Conservation (phyloP, 1,140 invertebrate genomes). For the Pollicipes pollicipes region DNA sequence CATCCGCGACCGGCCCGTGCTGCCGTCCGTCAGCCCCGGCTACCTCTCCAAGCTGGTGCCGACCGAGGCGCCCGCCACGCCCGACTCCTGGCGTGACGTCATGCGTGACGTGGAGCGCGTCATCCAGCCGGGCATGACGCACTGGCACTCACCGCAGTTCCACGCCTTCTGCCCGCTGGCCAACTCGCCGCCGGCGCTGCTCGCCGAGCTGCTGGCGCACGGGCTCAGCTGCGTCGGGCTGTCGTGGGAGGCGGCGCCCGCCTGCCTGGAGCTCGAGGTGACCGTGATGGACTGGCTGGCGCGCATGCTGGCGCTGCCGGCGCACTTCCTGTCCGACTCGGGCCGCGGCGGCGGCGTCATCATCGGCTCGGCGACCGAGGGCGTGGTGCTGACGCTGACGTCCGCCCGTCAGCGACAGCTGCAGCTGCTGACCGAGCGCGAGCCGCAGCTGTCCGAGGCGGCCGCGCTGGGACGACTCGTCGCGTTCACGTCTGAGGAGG, state of each 20-base stretch:
- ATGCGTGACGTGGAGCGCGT: constrained; percentile 73
- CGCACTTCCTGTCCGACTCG: constrained; percentile 61
- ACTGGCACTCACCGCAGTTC: constrained; percentile 92
- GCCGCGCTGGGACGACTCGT: no score
- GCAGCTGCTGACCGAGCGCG: no score
- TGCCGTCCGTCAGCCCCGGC: constrained; percentile 62
- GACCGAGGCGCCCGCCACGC: constrained; percentile 55
- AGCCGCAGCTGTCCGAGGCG: no score
- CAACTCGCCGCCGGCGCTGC: constrained; percentile 83
- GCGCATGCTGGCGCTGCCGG: constrained; percentile 77
- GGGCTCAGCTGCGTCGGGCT: constrained; percentile 83
- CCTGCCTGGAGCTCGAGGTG: constrained; percentile 96
- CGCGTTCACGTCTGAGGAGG: constrained; percentile 29
- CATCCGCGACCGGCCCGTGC: constrained; percentile 60
- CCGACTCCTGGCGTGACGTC: constrained; percentile 71
- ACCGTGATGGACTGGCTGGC: constrained; percentile 95
- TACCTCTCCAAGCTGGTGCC: constrained; percentile 66
- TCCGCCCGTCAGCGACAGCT: no score
- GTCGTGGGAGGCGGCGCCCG: constrained; percentile 73
- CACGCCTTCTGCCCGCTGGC: constrained; percentile 96
- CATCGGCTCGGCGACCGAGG: constrained; percentile 31
- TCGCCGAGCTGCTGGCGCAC: constrained; percentile 90
- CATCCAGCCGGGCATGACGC: constrained; percentile 83
- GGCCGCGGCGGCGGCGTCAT: constrained; percentile 76
- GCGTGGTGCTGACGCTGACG: constrained; percentile 22